Evolutionary conservation across 2,113 vertebrate genomes (phyloP).

Genomic region (Catagonus wagneri): DNA sequence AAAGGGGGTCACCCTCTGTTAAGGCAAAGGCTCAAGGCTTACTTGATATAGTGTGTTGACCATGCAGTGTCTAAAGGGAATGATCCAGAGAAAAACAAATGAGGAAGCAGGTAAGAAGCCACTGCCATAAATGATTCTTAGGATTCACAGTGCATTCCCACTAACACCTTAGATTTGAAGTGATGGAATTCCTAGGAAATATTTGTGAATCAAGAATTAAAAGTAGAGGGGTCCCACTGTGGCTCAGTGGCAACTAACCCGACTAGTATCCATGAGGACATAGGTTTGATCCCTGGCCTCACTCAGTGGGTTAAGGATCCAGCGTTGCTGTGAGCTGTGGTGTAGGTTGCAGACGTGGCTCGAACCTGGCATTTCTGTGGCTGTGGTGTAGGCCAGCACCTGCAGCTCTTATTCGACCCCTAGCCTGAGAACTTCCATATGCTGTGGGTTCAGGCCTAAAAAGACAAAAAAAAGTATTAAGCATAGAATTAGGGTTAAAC

Average conservation of each 20-base stretch:
- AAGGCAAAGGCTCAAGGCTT: background rate
- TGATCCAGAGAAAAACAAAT: background rate
- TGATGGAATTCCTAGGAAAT: background rate
- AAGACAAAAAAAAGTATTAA: too few species aligned
- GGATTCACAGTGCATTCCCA: background rate
- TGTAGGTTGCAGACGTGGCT: too few species aligned
- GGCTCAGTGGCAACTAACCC: too few species aligned
- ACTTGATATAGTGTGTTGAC: background rate
- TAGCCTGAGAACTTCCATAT: too few species aligned
- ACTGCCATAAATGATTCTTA: background rate
- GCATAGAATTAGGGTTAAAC: background rate
- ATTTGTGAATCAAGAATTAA: conserved; percentile 28
- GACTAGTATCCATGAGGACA: too few species aligned
- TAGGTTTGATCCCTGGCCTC: too few species aligned
- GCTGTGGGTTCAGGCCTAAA: too few species aligned
- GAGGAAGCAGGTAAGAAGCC: background rate
- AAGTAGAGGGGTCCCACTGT: background rate
- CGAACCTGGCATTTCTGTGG: too few species aligned
- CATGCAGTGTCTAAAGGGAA: background rate
- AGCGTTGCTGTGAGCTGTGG: too few species aligned
- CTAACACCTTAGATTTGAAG: background rate
- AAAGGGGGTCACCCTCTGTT: background rate
- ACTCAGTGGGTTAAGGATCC: too few species aligned
- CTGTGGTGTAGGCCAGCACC: too few species aligned
- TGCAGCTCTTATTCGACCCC: too few species aligned